Conservation (phyloP, 2,113 vertebrate species). For the Sander lucioperca region DNA sequence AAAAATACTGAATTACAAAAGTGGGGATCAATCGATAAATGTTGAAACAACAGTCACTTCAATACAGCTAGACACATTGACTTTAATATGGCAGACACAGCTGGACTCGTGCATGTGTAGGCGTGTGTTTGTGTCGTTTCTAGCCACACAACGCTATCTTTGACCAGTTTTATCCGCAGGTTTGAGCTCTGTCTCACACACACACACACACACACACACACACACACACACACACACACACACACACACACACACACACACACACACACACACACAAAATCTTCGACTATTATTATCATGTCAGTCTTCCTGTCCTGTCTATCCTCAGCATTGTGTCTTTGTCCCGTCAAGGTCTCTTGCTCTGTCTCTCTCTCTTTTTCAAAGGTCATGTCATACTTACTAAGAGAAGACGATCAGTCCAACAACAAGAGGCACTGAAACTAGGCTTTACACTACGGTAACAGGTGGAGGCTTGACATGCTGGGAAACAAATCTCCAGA, state of each 20-base stretch:
- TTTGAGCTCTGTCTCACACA: constrained; percentile 4
- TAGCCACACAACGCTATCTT: background rate
- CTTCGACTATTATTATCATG: background rate
- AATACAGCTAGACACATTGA: background rate
- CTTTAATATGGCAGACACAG: background rate
- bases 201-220: background rate
- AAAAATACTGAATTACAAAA: background rate
- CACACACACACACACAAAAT: too few species aligned
- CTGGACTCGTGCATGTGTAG: background rate
- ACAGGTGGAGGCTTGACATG: background rate
- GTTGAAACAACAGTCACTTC: background rate
- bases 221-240: background rate
- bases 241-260: background rate
- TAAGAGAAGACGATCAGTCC: constrained; percentile 30
- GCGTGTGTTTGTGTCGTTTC: background rate
- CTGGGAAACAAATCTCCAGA: background rate
- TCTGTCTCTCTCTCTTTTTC: background rate
- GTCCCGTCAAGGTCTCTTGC: background rate
- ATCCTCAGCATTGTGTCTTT: background rate
- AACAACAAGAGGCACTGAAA: constrained; percentile 48
- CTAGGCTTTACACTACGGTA: background rate
- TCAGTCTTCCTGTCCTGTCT: constrained; percentile 18
- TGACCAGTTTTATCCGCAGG: constrained; percentile 12
- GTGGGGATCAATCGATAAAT: background rate
- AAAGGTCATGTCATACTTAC: constrained; percentile 34